Evolutionary conservation across 2,888 invertebrate species (phyloP).

Genomic region (Eumerus sabulonum): DNA sequence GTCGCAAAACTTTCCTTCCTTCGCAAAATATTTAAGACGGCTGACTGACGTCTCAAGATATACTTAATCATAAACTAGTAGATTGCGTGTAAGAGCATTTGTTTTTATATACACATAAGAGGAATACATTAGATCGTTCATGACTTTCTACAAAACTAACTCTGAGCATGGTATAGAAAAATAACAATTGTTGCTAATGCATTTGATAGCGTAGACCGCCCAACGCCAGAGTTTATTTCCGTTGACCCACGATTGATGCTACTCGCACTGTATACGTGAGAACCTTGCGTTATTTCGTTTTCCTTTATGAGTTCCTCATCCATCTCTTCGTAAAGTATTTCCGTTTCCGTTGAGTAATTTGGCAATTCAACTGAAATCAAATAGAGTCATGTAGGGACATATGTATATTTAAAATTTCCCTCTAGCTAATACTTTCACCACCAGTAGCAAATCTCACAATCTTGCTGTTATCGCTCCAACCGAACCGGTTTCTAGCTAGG

Average conservation of each 20-base stretch:
- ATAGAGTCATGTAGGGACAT: background rate
- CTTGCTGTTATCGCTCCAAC: slow-evolving; percentile 90
- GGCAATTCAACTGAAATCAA: slow-evolving; percentile 75
- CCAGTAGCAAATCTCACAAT: slow-evolving; percentile 88
- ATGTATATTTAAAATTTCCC: slow-evolving; percentile 1
- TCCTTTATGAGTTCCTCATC: slow-evolving; percentile 71
- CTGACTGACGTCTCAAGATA: too few relatives aligned
- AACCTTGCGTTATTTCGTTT: slow-evolving; percentile 72
- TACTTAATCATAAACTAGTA: too few relatives aligned
- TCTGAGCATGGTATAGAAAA: too few relatives aligned
- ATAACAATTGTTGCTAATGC: too few relatives aligned
- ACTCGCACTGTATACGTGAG: slow-evolving; percentile 58
- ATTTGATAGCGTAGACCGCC: too few relatives aligned
- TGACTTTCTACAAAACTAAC: too few relatives aligned
- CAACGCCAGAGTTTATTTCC: too few relatives aligned
- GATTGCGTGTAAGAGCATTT: too few relatives aligned
- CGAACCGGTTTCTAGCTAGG: slow-evolving; percentile 89
- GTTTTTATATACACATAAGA: too few relatives aligned
- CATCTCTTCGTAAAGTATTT: slow-evolving; percentile 72
- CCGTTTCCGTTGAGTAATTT: slow-evolving; percentile 77
- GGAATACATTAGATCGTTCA: too few relatives aligned
- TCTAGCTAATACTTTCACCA: slow-evolving; percentile 82
- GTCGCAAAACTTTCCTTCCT: too few relatives aligned
- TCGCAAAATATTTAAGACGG: too few relatives aligned
- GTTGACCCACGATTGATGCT: background rate